These are phyloP conservation scores for Tautogolabrus adspersus DNA, from an alignment of 2,113 vertebrate genomes.

Conservation along the genomic window DNA sequence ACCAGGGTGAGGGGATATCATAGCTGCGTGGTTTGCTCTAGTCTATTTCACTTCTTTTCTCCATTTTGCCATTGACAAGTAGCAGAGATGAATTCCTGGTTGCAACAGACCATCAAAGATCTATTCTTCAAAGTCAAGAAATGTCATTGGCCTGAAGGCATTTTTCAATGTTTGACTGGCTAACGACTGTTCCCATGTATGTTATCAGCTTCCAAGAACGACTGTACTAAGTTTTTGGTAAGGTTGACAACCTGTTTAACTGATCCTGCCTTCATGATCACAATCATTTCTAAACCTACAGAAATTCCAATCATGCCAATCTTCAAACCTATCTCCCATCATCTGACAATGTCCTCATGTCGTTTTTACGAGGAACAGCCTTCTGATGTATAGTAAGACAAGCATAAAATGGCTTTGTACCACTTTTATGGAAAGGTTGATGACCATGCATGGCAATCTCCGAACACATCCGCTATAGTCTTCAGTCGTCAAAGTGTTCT, in stretches of 20 bases:
- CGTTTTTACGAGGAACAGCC: too few species aligned
- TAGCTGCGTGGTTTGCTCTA: conserved; percentile 28
- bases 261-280: neutral
- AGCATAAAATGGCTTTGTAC: too few species aligned
- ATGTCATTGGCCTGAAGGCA: neutral
- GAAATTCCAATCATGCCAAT: too few species aligned
- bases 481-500: too few species aligned
- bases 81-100: conserved; percentile 49
- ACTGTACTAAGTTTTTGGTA: conserved; percentile 1
- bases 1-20: conserved; percentile 59
- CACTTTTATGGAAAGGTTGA: too few species aligned
- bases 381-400: too few species aligned
- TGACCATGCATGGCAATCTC: neutral
- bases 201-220: neutral
- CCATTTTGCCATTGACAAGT: conserved; percentile 36
- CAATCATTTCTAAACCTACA: too few species aligned
- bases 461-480: neutral
- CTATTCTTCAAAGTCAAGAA: conserved; percentile 29
- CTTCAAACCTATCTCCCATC: too few species aligned
- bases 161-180: neutral
- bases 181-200: neutral
- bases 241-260: neutral
- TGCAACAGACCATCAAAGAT: conserved; percentile 74
- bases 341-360: too few species aligned
- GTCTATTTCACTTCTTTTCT: conserved; percentile 20